These are phyloP conservation scores for Thamnophis elegans DNA, from an alignment of 2,797 vertebrate genomes.

Conservation along the genomic window DNA sequence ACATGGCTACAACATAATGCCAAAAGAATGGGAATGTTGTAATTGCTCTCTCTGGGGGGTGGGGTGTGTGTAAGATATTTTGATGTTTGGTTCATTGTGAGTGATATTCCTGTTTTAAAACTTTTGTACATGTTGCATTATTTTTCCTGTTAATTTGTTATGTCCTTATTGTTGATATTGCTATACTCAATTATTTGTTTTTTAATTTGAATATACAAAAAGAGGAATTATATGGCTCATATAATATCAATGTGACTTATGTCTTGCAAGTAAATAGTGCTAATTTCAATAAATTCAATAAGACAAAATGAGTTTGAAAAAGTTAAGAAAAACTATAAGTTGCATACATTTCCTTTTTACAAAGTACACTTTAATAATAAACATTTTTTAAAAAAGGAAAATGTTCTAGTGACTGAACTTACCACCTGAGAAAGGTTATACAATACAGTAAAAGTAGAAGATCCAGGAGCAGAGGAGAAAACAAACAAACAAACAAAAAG, in stretches of 20 bases:
- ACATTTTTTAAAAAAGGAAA: conserved; percentile 37
- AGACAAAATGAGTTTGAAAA: not conserved
- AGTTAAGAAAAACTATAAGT: not conserved
- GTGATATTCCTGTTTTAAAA: not conserved
- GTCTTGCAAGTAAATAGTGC: not conserved
- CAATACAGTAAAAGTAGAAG: conserved; percentile 67
- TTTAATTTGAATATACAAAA: not conserved
- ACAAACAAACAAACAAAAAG: conserved; percentile 70
- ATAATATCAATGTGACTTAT: not conserved
- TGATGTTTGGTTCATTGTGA: not conserved
- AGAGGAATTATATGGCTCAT: not conserved
- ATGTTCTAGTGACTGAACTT: conserved; percentile 73
- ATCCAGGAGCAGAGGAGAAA: conserved; percentile 70
- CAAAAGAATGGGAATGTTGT: not conserved
- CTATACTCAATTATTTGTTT: not conserved
- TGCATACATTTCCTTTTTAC: not conserved
- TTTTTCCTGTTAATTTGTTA: not conserved
- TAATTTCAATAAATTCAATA: not conserved
- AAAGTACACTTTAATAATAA: conserved; percentile 23
- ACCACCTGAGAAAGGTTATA: conserved; percentile 76
- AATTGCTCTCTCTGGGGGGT: not conserved
- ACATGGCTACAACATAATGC: not conserved
- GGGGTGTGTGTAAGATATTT: not conserved
- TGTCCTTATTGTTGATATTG: not conserved
- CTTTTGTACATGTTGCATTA: not conserved